Evolutionary conservation across 2,888 invertebrate species (phyloP).

Genomic region (Stenurella melanura): DNA sequence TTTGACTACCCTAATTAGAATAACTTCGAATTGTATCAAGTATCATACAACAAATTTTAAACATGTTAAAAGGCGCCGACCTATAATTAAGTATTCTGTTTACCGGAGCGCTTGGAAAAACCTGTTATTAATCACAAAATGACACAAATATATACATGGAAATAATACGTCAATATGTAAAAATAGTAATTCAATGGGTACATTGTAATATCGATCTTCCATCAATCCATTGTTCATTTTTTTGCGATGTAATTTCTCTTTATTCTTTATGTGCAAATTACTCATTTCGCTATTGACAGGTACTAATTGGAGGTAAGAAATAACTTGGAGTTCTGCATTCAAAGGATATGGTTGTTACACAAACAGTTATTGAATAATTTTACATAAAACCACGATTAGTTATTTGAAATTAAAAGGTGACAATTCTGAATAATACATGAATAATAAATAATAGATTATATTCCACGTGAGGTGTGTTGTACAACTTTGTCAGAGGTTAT

Average conservation of each 20-base stretch:
- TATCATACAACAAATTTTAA: too few relatives aligned
- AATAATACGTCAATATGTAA: background rate
- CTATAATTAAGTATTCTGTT: background rate
- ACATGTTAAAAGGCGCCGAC: too few relatives aligned
- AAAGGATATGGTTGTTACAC: slow-evolving; percentile 1
- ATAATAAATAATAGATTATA: background rate
- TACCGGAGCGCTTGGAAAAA: background rate
- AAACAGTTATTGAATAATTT: slow-evolving; percentile 26
- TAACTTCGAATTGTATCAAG: too few relatives aligned
- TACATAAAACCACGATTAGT: slow-evolving; percentile 33
- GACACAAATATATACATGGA: background rate
- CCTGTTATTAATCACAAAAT: background rate
- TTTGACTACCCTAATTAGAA: too few relatives aligned
- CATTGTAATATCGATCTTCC: background rate
- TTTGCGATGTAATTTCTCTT: slow-evolving; percentile 10
- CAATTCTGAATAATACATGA: slow-evolving; percentile 9
- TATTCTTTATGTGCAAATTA: slow-evolving; percentile 26
- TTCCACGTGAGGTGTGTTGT: slow-evolving; percentile 3
- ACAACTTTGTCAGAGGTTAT: background rate
- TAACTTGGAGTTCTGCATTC: slow-evolving; percentile 11
- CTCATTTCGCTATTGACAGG: slow-evolving; percentile 15
- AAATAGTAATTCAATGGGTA: background rate
- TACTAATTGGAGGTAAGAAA: slow-evolving; percentile 2
- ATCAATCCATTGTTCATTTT: slow-evolving; percentile 1
- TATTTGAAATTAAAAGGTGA: slow-evolving; percentile 7